Percentiles rank a stretch among this genome's conserved stretches.
Conservation (phyloP, 1,140 invertebrate species). For the Drosophila pseudoananassae region DNA sequence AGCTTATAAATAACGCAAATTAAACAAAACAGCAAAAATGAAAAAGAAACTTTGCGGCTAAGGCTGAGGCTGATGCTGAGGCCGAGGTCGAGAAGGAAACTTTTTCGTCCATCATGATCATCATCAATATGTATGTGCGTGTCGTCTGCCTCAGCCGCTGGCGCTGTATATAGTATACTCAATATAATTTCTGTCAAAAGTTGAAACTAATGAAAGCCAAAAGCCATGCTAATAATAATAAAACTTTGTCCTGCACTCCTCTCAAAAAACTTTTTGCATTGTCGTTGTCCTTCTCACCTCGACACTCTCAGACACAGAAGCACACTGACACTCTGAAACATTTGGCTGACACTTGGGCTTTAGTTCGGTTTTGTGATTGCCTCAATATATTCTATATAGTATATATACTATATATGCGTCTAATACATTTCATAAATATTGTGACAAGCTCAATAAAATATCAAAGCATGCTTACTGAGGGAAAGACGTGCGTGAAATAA, state of each 20-base stretch:
- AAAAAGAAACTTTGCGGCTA: slow-evolving; percentile 64
- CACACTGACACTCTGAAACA: slow-evolving; percentile 15
- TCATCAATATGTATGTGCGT: slow-evolving; percentile 55
- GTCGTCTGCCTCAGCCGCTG: slow-evolving; percentile 1
- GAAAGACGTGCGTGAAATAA: slow-evolving; percentile 63
- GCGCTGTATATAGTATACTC: slow-evolving; percentile 62
- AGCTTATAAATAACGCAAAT: slow-evolving; percentile 78
- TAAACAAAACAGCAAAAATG: slow-evolving; percentile 66
- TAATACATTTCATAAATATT: slow-evolving; percentile 79
- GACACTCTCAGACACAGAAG: not conserved
- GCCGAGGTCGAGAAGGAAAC: slow-evolving; percentile 18
- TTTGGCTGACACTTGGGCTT: slow-evolving; percentile 43
- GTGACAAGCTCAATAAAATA: slow-evolving; percentile 81
- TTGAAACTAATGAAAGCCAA: slow-evolving; percentile 80
- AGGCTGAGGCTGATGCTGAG: not conserved
- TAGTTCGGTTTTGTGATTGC: slow-evolving; percentile 24
- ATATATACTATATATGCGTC: slow-evolving; percentile 33
- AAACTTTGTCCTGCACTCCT: slow-evolving; percentile 61
- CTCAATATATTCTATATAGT: slow-evolving; percentile 6
- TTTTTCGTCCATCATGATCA: slow-evolving; percentile 65
- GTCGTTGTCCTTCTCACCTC: slow-evolving; percentile 44
- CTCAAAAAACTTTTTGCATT: slow-evolving; percentile 63
- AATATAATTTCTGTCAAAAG: slow-evolving; percentile 81
- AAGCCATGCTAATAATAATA: slow-evolving; percentile 78
- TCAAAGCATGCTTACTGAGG: slow-evolving; percentile 65